Evolutionary conservation across 2,113 vertebrate genomes (phyloP), one percentile per base, ranked within the genome.

Genomic region (Ranitomeya imitator): DNA sequence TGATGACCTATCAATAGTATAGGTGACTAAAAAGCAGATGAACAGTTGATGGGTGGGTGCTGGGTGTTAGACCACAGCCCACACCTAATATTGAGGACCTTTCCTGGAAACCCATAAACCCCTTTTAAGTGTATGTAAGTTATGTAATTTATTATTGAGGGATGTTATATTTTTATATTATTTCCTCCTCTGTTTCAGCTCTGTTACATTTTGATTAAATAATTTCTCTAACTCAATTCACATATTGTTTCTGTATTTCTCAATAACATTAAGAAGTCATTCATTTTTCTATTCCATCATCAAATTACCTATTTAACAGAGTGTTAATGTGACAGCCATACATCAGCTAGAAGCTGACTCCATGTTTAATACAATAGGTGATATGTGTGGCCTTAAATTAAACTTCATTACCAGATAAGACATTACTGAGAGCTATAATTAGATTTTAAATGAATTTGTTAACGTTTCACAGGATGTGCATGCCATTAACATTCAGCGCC

Each of bases 401-500:
- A 74, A 88, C 31, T 88, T 88, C 80, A 88, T 88, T 77, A 88
- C 80, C 73, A 65, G 57, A 83, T 74, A 83, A 83, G 79, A 88
- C 69, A 77, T 88, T 88, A 83, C 79, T 63, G 80, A 83, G 51
- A 83, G 57, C 26, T 82, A 71, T 87, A 88, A 88, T 88, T 77
- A 83, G 59, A 83, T 88, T 88, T 74, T 76, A 88, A 88, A 88
- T 83, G 60, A 83, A 88, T 88, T 83, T 88, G 71, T 83, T 83
- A 83, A 83, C 81, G 69, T 88, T 83, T 83, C 57, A 67, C 45
- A 65, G 69, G 37, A 21, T 63, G 69, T 83, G 79, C 65, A 63
- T 26, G 59, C 45, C 54, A 77, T 63, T 74, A 87, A 74, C 57
- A 77, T 83, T 65, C 18, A 61, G 37, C 51, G 19, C 31, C 57